phyloP scores from a whole-genome alignment of 2,797 vertebrate genomes.

The Notamacropus eugenii region DNA sequence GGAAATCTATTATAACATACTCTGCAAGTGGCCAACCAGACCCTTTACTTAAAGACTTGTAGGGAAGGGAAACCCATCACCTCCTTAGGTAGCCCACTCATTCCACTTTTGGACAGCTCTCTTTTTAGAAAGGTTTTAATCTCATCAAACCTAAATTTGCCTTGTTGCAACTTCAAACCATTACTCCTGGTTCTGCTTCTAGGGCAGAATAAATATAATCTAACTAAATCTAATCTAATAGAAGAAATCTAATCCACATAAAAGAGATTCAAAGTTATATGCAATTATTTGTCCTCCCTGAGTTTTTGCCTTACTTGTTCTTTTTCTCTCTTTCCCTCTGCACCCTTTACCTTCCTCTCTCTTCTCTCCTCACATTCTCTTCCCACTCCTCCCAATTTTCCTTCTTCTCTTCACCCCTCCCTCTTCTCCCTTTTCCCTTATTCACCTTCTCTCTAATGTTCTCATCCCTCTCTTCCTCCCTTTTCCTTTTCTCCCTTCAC shows the following conservation, averaged over 20 bases:
- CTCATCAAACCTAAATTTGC: not conserved
- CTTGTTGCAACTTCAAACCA: not conserved
- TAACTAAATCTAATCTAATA: not conserved
- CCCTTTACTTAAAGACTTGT: not conserved
- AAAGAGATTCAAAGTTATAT: not conserved
- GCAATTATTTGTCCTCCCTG: not conserved
- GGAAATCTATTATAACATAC: too few relatives aligned
- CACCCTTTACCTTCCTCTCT: not conserved
- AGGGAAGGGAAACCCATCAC: not conserved
- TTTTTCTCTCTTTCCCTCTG: not conserved
- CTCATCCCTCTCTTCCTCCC: not conserved
- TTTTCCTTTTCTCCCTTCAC: not conserved
- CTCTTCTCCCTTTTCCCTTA: not conserved
- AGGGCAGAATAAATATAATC: not conserved
- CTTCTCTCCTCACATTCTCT: not conserved
- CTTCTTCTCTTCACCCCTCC: not conserved
- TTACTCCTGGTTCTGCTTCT: not conserved
- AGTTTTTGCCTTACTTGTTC: not conserved
- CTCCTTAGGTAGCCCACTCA: not conserved
- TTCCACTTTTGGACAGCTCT: not conserved
- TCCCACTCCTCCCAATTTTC: not conserved
- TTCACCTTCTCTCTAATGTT: not conserved
- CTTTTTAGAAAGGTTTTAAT: not conserved
- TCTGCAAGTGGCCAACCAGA: too few relatives aligned
- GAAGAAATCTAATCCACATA: not conserved